Percentiles rank a stretch among this genome's conserved stretches.
phyloP scores from a whole-genome alignment of 2,797 vertebrate species.

The Trachops cirrhosus region DNA sequence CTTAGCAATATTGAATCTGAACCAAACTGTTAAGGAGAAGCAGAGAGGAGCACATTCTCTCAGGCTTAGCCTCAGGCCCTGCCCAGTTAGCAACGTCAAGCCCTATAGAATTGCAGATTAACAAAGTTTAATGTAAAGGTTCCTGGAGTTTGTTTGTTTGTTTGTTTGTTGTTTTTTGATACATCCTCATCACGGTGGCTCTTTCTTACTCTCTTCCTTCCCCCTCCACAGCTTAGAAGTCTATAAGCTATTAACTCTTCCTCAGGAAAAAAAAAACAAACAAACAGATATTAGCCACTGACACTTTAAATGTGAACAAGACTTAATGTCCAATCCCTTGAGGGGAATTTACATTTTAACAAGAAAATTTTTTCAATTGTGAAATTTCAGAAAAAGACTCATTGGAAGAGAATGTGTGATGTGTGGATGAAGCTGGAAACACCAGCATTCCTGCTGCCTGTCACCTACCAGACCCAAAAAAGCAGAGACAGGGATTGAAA shows the following conservation, averaged over 20 bases:
- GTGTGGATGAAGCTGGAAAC: too few species aligned
- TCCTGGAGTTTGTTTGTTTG: background rate
- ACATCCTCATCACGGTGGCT: background rate
- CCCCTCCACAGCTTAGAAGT: background rate
- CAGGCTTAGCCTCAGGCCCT: background rate
- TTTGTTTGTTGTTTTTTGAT: background rate
- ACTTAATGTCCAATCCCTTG: slow-evolving; percentile 25
- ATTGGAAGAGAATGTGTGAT: background rate
- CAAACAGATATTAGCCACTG: background rate
- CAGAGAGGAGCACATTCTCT: background rate
- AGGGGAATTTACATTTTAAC: slow-evolving; percentile 43
- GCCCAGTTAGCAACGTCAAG: background rate
- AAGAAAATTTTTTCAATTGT: background rate
- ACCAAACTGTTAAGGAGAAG: background rate
- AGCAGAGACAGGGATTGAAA: too few species aligned
- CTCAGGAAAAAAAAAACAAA: background rate
- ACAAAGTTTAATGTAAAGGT: background rate
- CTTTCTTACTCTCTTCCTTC: background rate
- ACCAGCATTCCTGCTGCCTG: too few species aligned
- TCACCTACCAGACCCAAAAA: too few species aligned
- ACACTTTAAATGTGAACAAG: slow-evolving; percentile 47
- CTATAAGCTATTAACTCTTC: slow-evolving; percentile 13
- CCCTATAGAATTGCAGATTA: background rate
- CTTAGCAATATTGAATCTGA: slow-evolving; percentile 21
- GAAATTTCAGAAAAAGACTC: background rate